phyloP scores from a whole-genome alignment of 2,113 vertebrate species.

The Mormyrus lacerda region DNA sequence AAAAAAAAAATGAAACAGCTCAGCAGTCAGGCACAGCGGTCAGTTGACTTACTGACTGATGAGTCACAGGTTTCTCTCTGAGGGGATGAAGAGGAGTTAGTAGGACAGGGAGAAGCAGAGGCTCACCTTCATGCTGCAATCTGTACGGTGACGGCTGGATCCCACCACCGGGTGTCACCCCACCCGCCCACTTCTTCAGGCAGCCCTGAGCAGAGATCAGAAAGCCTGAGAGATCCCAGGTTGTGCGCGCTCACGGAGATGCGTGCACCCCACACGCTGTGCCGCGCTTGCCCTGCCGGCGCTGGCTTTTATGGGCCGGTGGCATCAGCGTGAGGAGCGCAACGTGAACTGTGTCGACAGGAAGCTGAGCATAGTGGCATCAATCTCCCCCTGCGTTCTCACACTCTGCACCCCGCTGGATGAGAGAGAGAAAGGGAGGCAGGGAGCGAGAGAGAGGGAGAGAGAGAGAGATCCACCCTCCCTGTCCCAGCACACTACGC shows the following conservation, averaged over 20 bases:
- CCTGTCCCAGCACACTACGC: not conserved
- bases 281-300: not conserved
- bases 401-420: not conserved
- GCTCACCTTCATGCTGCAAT: conserved; percentile 8
- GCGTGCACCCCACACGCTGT: not conserved
- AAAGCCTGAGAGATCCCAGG: not conserved
- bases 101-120: not conserved
- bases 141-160: not conserved
- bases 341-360: not conserved
- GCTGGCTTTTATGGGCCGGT: conserved; percentile 11
- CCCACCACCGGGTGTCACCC: not conserved
- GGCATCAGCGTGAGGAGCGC: not conserved
- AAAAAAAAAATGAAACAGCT: not conserved
- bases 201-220: not conserved
- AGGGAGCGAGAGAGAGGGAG: conserved; percentile 9
- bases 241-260: not conserved
- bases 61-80: not conserved
- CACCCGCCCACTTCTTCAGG: not conserved
- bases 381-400: not conserved
- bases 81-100: not conserved
- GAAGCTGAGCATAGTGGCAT: conserved; percentile 7
- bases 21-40: not conserved
- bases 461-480: not conserved
- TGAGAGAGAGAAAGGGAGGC: not conserved
- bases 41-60: not conserved